Conservation (phyloP, 2,888 invertebrate genomes). For the Metacarcinus magister region DNA sequence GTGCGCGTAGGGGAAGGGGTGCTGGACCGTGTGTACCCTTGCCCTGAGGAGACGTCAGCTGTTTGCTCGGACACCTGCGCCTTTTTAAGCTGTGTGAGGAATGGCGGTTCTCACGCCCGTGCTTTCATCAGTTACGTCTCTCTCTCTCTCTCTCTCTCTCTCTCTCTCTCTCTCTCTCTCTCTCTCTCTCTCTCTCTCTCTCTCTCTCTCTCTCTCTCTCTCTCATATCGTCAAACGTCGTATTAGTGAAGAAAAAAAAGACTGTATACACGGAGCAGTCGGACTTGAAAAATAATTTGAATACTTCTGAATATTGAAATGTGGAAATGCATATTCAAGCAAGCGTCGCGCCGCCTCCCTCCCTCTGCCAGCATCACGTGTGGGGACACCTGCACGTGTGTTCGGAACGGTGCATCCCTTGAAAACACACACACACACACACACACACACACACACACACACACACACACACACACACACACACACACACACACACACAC, state of each 20-base stretch:
- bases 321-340: constrained; percentile 34
- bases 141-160: neutral
- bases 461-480: too few species aligned
- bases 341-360: neutral
- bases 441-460: too few species aligned
- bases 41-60: constrained; percentile 26
- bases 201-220: too few species aligned
- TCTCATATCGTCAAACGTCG: neutral
- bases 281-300: constrained; percentile 26
- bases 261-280: neutral
- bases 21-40: constrained; percentile 1
- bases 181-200: constrained; percentile 10
- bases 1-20: neutral
- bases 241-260: neutral
- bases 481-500: too few species aligned
- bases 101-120: neutral
- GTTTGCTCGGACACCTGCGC: constrained; percentile 26
- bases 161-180: neutral
- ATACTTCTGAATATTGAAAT: constrained; percentile 38
- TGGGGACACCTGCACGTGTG: neutral
- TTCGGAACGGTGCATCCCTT: neutral
- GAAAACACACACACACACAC: neutral
- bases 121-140: neutral
- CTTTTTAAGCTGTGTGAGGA: constrained; percentile 1
- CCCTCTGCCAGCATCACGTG: neutral